A percentile compares a stretch with the other conserved stretches of the same genome.
These are phyloP conservation scores for Drosophila paulistorum DNA, from an alignment of 1,140 invertebrate genomes.

Conservation along the genomic window DNA sequence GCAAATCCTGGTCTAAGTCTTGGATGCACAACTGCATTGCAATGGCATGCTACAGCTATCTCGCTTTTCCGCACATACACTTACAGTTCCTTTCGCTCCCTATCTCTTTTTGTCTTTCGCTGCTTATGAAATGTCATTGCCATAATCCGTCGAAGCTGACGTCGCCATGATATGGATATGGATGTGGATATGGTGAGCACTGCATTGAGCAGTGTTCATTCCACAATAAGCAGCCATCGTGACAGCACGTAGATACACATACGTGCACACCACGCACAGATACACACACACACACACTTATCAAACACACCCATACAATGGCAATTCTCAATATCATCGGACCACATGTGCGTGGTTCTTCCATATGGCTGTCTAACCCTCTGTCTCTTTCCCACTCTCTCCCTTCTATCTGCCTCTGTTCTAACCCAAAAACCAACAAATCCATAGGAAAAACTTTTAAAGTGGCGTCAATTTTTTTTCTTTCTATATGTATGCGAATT, in stretches of 20 bases:
- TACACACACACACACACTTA: constrained; percentile 9
- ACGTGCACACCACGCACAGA: constrained; percentile 25
- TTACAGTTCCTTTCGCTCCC: neutral
- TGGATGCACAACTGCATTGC: constrained; percentile 30
- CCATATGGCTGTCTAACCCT: constrained; percentile 32
- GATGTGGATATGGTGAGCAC: neutral
- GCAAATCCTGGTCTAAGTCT: constrained; percentile 9
- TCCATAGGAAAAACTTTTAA: constrained; percentile 36
- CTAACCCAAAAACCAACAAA: constrained; percentile 17
- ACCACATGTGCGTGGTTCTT: constrained; percentile 35
- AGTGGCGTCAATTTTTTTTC: constrained; percentile 36
- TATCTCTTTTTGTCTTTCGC: neutral
- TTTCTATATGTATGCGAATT: constrained; percentile 38
- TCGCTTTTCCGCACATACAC: neutral
- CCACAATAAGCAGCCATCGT: constrained; percentile 33
- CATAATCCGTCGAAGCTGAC: constrained; percentile 24
- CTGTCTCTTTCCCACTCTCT: neutral
- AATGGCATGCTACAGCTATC: neutral
- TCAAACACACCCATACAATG: constrained; percentile 7
- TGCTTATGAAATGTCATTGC: constrained; percentile 13
- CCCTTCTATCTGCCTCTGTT: neutral
- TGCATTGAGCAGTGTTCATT: constrained; percentile 48
- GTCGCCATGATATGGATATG: constrained; percentile 22
- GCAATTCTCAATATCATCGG: constrained; percentile 19
- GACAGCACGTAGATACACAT: constrained; percentile 22